Percentiles rank a stretch among this genome's conserved stretches.
Conservation (phyloP, 2,113 vertebrate species). For the Actinemys pallida region DNA sequence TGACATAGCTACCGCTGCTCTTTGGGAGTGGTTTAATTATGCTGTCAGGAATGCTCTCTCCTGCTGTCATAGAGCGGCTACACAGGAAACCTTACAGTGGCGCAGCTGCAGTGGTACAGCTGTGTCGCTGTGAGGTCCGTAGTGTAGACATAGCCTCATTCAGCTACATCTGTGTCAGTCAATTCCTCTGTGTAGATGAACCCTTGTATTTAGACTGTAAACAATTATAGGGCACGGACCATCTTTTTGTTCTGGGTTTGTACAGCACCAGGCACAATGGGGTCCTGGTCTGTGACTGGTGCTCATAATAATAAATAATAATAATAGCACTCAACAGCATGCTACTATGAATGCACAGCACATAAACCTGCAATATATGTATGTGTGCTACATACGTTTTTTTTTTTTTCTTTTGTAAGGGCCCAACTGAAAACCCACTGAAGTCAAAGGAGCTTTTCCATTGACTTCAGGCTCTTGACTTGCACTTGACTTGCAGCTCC, state of each 20-base stretch:
- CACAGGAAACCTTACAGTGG: too few relatives aligned
- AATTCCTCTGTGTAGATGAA: background rate
- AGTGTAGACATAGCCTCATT: background rate
- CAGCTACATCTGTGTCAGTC: background rate
- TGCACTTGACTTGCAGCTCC: background rate
- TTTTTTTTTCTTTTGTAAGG: background rate
- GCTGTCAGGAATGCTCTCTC: too few relatives aligned
- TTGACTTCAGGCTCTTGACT: background rate
- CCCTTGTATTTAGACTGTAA: background rate
- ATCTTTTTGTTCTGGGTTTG: background rate
- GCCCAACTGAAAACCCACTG: background rate
- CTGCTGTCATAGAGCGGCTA: too few relatives aligned
- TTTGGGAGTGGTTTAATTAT: too few relatives aligned
- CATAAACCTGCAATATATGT: background rate
- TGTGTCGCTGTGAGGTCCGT: too few relatives aligned
- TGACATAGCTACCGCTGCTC: too few relatives aligned
- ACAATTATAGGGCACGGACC: background rate
- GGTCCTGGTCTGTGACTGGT: background rate
- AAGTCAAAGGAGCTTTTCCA: background rate
- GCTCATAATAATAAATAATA: background rate
- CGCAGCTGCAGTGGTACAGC: too few relatives aligned
- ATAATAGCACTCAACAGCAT: background rate
- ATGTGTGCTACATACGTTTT: background rate
- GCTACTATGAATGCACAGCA: background rate
- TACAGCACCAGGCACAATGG: background rate